A percentile compares a stretch with the other conserved stretches of the same genome.
Conservation (phyloP, 1,140 invertebrate genomes). For the Zophobas atratus region DNA sequence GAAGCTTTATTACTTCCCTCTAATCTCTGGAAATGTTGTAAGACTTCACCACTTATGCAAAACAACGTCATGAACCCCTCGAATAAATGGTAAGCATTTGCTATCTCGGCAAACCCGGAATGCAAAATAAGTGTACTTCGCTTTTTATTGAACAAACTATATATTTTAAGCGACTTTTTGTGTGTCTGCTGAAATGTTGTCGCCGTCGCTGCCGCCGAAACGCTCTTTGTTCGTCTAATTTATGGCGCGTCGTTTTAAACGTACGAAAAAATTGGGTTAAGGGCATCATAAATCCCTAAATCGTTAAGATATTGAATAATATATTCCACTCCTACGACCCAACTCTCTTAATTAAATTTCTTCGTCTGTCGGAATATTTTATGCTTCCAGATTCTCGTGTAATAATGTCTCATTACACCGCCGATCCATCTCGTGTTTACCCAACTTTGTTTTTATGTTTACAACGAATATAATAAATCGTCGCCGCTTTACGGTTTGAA, state of each 20-base stretch:
- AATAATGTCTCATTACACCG: not conserved
- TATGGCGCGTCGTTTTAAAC: conserved; percentile 3
- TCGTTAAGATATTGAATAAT: conserved; percentile 8
- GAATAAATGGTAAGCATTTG: too few relatives aligned
- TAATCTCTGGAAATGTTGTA: too few relatives aligned
- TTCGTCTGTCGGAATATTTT: not conserved
- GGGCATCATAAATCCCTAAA: conserved; percentile 6
- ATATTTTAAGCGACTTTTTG: not conserved
- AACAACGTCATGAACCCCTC: too few relatives aligned
- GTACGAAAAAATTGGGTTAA: conserved; percentile 20
- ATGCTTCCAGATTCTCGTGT: not conserved
- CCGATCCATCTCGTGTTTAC: not conserved
- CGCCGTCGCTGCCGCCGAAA: not conserved
- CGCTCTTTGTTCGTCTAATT: conserved; percentile 5
- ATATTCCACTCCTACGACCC: not conserved
- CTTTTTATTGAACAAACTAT: too few relatives aligned
- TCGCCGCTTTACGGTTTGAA: conserved; percentile 3
- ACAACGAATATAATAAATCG: conserved; percentile 21
- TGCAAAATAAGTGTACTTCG: too few relatives aligned
- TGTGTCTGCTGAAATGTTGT: not conserved
- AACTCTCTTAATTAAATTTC: conserved; percentile 14
- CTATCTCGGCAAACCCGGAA: too few relatives aligned
- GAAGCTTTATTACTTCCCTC: too few relatives aligned
- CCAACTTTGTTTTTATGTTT: not conserved
- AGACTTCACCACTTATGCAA: too few relatives aligned